phyloP scores from a whole-genome alignment of 2,113 vertebrate genomes.

The Mustelus asterias region DNA sequence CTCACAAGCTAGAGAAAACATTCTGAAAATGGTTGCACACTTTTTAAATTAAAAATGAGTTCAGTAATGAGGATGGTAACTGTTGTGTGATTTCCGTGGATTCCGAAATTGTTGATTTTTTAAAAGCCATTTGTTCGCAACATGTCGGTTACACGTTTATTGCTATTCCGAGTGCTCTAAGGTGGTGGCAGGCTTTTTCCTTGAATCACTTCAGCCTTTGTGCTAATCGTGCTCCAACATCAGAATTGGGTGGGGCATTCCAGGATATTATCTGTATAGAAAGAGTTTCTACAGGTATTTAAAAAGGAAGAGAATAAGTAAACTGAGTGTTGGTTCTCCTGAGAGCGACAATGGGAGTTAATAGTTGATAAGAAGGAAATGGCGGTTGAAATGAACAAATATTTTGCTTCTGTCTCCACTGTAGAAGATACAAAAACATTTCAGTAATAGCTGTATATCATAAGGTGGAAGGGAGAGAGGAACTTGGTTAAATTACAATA shows the following conservation, averaged over 20 bases:
- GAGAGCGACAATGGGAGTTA: too few relatives aligned
- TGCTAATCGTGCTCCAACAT: neutral
- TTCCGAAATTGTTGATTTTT: neutral
- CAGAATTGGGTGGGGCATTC: neutral
- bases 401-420: too few relatives aligned
- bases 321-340: too few relatives aligned
- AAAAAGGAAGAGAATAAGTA: too few relatives aligned
- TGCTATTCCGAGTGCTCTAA: neutral
- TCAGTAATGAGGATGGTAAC: neutral
- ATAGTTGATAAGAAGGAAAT: too few relatives aligned
- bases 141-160: neutral
- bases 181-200: neutral
- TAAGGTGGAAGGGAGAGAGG: too few relatives aligned
- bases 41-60: neutral
- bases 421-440: too few relatives aligned
- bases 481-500: too few relatives aligned
- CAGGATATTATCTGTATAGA: neutral
- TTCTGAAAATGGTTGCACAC: neutral
- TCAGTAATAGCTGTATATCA: too few relatives aligned
- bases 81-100: neutral
- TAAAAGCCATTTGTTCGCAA: neutral
- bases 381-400: too few relatives aligned
- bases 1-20: neutral
- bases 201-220: neutral
- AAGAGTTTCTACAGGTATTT: too few relatives aligned